Evolutionary conservation across 2,888 invertebrate genomes (phyloP), one percentile per base, ranked within the genome.

Genomic region (Xanthorhoe spadicearia): DNA sequence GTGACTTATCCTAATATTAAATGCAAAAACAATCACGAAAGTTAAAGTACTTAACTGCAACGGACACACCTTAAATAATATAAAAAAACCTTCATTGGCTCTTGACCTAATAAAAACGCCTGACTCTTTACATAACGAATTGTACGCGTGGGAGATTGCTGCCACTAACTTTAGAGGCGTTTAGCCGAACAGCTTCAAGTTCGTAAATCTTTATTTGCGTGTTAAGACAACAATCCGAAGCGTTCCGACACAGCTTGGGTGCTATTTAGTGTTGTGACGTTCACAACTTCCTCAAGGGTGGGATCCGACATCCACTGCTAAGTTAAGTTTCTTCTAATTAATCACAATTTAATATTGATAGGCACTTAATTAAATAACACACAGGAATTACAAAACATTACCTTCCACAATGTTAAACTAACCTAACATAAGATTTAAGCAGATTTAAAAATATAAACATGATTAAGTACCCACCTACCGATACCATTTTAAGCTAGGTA

Each of bases 191-290:
- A 79, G 79, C 76, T 80, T 77, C 76, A 76, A 82, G 77, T 84
- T 76, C 78, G 80, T 84, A 85, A 83, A 85, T 85, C 85, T 87
- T 85, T 85, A 85, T 87, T 83, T 82, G 79, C 77, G 76, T 82
- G 77, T 76, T 74, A 79, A 80, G 75, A 78, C 79, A 77, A 79
- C 76, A 78, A 79, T 77, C 74, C 66, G 65, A 67, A 72, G 66
- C 64, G 68, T 74, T 73, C 68, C 28, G 46, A 52, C 10, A 49
- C 72, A 61, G 65, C 56, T 74, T 60, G 52, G 68, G 68, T 72
- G 67, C 69, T 70, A 70, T 58, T 60, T 48, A 19, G 58, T 9
- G 57, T 63, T 69, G 70, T 62, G 66, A 69, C 64, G 59, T 68
- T 58, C 63, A 60, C 66, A 65, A 53, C 59, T 70, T 67, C 65